Percentiles rank a stretch among this genome's conserved stretches.
These are phyloP conservation scores for Scolopax mira DNA, from an alignment of 2,113 vertebrate genomes.

Conservation along the genomic window DNA sequence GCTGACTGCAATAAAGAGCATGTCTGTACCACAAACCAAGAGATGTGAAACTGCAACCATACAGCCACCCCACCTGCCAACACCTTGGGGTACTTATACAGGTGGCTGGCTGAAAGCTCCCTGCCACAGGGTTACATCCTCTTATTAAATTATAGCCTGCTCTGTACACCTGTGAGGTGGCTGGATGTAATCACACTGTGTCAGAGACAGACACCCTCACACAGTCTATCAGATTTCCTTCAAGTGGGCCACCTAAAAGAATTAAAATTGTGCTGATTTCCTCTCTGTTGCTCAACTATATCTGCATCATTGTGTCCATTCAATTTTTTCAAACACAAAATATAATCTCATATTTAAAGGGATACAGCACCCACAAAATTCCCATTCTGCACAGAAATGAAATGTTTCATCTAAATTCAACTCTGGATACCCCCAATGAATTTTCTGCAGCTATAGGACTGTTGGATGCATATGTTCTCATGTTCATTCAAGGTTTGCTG, in stretches of 20 bases:
- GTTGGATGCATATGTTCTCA: not conserved
- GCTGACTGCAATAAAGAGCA: not conserved
- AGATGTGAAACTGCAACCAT: not conserved
- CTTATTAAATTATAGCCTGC: not conserved
- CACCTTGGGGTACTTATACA: not conserved
- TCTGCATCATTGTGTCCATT: accelerated
- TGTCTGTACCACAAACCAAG: not conserved
- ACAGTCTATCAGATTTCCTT: not conserved
- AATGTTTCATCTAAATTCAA: not conserved
- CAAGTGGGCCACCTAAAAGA: not conserved
- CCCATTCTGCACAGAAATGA: not conserved
- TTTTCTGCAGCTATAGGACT: not conserved
- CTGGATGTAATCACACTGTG: not conserved
- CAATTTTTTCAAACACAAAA: not conserved
- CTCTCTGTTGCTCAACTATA: not conserved
- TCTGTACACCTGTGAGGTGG: not conserved
- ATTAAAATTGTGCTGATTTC: not conserved
- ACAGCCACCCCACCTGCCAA: not conserved
- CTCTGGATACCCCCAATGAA: not conserved
- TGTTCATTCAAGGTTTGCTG: not conserved
- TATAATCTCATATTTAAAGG: not conserved
- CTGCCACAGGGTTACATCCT: not conserved
- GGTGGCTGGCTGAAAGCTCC: not conserved
- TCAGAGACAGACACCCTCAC: not conserved
- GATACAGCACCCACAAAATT: not conserved